These are phyloP conservation scores for Crocidura indochinensis DNA, from an alignment of 2,797 vertebrate genomes.

Conservation along the genomic window DNA sequence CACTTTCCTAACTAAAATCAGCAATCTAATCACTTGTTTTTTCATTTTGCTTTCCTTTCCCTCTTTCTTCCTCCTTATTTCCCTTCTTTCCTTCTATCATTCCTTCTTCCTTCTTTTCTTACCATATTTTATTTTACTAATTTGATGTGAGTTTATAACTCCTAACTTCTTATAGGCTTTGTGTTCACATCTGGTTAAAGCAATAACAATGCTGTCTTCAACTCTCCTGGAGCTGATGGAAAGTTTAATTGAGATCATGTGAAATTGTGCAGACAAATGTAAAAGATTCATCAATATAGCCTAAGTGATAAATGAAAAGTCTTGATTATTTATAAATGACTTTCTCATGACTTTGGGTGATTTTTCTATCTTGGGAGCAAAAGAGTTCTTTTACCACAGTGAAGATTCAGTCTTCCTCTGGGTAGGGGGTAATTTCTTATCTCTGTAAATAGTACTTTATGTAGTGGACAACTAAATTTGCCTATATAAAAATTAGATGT, in stretches of 20 bases:
- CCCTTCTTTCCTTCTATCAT: no score
- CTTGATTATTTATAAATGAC: background rate
- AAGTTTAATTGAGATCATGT: background rate
- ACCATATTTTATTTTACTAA: background rate
- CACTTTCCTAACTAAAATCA: background rate
- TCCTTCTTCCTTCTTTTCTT: background rate
- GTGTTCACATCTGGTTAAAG: background rate
- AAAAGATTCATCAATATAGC: background rate
- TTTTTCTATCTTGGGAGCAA: background rate
- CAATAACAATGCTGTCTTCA: background rate
- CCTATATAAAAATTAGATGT: constrained; percentile 14
- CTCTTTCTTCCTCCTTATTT: background rate
- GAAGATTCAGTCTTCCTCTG: background rate
- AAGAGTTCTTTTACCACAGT: background rate
- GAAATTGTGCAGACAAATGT: background rate
- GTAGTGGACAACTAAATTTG: background rate
- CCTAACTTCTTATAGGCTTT: no score
- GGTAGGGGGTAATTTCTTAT: background rate
- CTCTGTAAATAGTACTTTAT: constrained; percentile 4
- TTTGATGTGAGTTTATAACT: no score
- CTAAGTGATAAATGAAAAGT: background rate
- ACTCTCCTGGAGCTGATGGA: background rate
- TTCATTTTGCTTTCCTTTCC: background rate
- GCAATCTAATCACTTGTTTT: background rate
- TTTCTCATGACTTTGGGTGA: background rate